Conservation (phyloP, 2,797 vertebrate species). For the Salmo trutta region DNA sequence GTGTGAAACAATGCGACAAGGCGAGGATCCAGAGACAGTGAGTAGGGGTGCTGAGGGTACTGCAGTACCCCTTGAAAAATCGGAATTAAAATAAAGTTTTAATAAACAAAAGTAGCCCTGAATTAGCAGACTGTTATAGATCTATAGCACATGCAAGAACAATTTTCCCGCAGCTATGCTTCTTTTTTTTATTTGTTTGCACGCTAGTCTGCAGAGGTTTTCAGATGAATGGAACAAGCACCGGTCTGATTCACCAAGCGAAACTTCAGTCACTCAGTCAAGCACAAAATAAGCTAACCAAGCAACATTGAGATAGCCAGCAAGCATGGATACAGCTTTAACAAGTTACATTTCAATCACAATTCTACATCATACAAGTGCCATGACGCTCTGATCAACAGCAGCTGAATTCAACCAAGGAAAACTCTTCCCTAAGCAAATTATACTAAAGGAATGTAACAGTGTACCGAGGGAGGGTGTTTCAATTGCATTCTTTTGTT, state of each 20-base stretch:
- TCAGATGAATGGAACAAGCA: constrained; percentile 26
- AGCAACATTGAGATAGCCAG: constrained; percentile 1
- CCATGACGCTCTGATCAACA: neutral
- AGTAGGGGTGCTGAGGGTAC: neutral
- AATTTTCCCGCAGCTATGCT: neutral
- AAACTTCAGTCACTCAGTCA: constrained; percentile 2
- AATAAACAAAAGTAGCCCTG: neutral
- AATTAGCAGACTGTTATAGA: neutral
- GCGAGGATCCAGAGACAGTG: neutral
- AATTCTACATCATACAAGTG: neutral
- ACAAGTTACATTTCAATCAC: neutral
- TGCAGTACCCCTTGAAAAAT: neutral
- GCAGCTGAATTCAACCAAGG: neutral
- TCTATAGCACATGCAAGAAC: neutral
- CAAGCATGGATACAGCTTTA: neutral
- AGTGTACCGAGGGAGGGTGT: neutral
- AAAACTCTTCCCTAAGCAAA: neutral
- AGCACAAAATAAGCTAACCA: constrained; percentile 17
- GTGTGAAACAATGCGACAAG: neutral
- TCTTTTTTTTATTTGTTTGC: neutral
- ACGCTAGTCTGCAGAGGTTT: constrained; percentile 37
- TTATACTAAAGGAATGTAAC: neutral
- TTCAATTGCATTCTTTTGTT: neutral
- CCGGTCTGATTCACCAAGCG: neutral
- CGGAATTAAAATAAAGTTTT: neutral